Conservation (phyloP, 2,888 invertebrate genomes). For the Epinotia brunnichana region DNA sequence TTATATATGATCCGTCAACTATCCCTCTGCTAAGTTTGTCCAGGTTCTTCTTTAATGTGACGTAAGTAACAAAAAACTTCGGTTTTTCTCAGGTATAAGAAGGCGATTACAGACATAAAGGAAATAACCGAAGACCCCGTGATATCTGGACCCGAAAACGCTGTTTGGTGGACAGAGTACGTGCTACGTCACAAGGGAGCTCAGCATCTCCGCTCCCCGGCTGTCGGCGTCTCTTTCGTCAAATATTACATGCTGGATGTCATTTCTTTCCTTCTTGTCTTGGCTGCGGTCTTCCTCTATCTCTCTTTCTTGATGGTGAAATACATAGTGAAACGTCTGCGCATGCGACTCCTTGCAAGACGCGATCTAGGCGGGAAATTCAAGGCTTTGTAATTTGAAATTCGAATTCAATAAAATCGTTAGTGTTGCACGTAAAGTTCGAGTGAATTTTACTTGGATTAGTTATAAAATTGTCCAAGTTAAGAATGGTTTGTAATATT, state of each 20-base stretch:
- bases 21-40: no score
- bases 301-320: conserved; percentile 54
- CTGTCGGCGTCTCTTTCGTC: conserved; percentile 65
- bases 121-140: conserved; percentile 60
- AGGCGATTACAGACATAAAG: conserved; percentile 62
- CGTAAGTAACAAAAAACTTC: not conserved
- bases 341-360: conserved; percentile 52
- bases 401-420: not conserved
- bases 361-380: conserved; percentile 62
- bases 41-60: not conserved
- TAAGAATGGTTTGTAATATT: not conserved
- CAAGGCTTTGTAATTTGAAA: conserved; percentile 63
- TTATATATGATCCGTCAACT: no score
- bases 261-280: conserved; percentile 52
- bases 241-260: conserved; percentile 74
- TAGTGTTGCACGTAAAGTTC: not conserved
- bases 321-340: conserved; percentile 54
- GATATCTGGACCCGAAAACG: conserved; percentile 75
- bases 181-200: conserved; percentile 76
- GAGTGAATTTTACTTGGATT: not conserved
- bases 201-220: conserved; percentile 71
- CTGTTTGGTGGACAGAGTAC: conserved; percentile 83
- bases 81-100: conserved; percentile 66
- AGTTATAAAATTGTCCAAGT: not conserved
- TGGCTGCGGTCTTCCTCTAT: conserved; percentile 49